Conservation (phyloP, 2,797 vertebrate genomes). For the Bradypus variegatus region DNA sequence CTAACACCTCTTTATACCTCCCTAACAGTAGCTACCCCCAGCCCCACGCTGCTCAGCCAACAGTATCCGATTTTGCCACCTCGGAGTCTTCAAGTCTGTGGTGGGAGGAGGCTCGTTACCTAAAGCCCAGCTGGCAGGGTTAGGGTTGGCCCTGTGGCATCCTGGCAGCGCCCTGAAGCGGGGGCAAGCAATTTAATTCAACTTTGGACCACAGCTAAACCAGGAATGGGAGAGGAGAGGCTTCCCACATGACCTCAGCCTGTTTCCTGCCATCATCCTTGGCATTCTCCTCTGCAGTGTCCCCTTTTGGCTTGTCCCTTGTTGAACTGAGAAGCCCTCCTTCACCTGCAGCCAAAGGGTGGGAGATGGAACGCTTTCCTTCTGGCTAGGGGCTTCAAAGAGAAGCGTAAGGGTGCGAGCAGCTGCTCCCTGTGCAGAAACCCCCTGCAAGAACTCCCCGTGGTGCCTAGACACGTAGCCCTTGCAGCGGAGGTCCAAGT, state of each 20-base stretch:
- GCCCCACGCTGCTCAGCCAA: neutral
- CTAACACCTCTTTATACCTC: neutral
- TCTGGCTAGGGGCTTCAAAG: neutral
- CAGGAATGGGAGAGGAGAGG: rapidly evolving
- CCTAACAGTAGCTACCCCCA: neutral
- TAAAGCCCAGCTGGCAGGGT: neutral
- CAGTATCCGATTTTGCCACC: too few relatives aligned
- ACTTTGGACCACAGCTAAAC: neutral
- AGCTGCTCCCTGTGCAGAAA: neutral
- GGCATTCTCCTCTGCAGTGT: neutral
- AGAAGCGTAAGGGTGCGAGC: neutral
- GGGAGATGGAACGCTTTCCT: neutral
- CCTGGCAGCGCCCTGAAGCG: neutral
- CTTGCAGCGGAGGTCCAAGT: neutral
- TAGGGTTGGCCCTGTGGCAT: rapidly evolving
- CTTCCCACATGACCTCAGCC: neutral
- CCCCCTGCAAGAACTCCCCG: neutral
- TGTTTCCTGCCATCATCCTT: neutral
- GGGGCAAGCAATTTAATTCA: neutral
- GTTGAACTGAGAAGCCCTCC: neutral
- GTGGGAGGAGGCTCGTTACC: neutral
- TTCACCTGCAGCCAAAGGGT: neutral
- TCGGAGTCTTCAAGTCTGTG: too few relatives aligned
- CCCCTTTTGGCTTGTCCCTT: neutral
- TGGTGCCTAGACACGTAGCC: neutral